Evolutionary conservation across 2,113 vertebrate species (phyloP).

Genomic region (Cepphus grylle): DNA sequence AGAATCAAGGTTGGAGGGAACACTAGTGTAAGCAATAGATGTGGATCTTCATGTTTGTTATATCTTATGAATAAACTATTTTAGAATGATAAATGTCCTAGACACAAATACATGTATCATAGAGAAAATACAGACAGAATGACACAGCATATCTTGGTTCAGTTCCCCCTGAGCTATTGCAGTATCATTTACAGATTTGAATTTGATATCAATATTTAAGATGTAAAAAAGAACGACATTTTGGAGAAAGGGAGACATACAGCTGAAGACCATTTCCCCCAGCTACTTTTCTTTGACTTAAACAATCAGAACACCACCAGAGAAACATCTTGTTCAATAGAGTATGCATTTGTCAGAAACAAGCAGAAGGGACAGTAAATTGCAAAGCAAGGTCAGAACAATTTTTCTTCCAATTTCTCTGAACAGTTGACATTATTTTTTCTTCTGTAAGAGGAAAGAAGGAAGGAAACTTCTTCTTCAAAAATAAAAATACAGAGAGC

Average conservation of each 20-base stretch:
- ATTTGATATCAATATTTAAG: background rate
- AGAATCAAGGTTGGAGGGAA: background rate
- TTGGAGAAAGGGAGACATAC: background rate
- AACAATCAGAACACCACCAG: background rate
- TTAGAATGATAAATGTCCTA: background rate
- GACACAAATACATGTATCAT: background rate
- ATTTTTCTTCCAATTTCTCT: conserved; percentile 28
- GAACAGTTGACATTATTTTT: background rate
- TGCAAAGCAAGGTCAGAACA: background rate
- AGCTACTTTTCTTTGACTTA: conserved; percentile 11
- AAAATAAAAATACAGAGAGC: background rate
- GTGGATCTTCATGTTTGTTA: background rate
- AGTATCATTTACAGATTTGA: background rate
- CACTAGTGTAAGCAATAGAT: background rate
- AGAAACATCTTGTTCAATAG: background rate
- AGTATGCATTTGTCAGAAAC: background rate
- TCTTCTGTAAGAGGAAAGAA: background rate
- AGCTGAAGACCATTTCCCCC: background rate
- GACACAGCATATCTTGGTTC: background rate
- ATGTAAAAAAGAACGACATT: background rate
- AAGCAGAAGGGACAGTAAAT: background rate
- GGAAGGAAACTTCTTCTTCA: background rate
- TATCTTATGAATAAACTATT: background rate
- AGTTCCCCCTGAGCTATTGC: background rate
- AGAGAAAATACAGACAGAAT: background rate